Base-by-base conservation (phyloP, 1,140 invertebrate genomes). In the Heliconius hermathena region DNA sequence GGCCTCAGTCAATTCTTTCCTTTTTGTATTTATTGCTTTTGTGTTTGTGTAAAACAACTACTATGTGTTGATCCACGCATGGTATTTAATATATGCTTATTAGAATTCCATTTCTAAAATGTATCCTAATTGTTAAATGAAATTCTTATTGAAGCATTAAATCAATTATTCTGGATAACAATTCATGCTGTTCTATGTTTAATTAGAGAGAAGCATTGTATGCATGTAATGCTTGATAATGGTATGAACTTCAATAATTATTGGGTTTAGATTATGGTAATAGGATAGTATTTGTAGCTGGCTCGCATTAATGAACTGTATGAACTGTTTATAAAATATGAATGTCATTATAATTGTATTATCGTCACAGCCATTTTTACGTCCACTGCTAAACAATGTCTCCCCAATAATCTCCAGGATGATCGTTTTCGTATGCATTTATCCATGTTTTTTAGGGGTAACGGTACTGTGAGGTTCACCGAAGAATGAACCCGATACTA, bases 171-270 rank as follows among this genome's bases (percentile, higher is more conserved):
- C 29, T 16, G 22, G 26, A 66, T 66, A 66, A 29, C 26, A 29
- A 29, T 66, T 66, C 26, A 66, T 11, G 13, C 13, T 66, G 22
- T 29, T 29, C n/a, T 66, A 66, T 66, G 60, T 3, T 26, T 26
- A 29, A 66, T 66, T 66, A 66, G 9, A 16, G 22, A 26, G 9
- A 66, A 16, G 1, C 6, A 66, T 29, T 26, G 11, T 66, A 66
- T 66, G 26, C 60, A 16, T 66, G 54, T 57, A 57, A 57, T 57
- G 60, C 13, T 66, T 66, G 26, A 26, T n/a, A 20, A 5, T 5
- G 60, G 60, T 26, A 66, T 66, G 26, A 66, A 66, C 11, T 66
- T 66, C 22, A 66, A 29, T 66, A 66, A 29, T 66, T 29, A 66
- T 29, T 66, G 60, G 11, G 3, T 13, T 66, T 6, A 29, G 9